A percentile compares a stretch with the other conserved stretches of the same genome.
These are phyloP conservation scores for Phalanger gymnotis DNA, from an alignment of 2,797 vertebrate species.

Conservation along the genomic window DNA sequence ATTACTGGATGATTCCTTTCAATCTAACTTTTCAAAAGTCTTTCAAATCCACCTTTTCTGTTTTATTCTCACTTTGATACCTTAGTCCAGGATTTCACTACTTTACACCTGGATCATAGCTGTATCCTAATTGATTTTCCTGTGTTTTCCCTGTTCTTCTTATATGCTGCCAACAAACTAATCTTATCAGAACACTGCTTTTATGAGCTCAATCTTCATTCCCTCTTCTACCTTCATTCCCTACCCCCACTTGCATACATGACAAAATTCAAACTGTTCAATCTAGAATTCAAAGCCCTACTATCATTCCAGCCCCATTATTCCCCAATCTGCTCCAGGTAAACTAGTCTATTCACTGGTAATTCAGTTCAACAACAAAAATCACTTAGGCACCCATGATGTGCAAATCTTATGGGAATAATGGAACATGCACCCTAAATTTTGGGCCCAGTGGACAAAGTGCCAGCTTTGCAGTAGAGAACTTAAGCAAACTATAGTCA, in stretches of 20 bases:
- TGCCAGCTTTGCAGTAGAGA: background rate
- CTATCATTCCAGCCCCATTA: background rate
- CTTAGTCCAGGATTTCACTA: background rate
- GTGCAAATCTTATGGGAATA: background rate
- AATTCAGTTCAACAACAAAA: background rate
- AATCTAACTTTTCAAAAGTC: too few relatives aligned
- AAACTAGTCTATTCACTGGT: background rate
- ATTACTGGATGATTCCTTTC: too few relatives aligned
- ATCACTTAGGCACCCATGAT: background rate
- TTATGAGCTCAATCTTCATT: too few relatives aligned
- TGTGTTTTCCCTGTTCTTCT: background rate
- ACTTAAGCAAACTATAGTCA: background rate
- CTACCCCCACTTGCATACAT: background rate
- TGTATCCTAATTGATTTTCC: background rate
- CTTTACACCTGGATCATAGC: background rate
- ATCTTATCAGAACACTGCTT: background rate
- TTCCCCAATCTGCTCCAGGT: background rate
- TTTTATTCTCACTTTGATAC: too few relatives aligned
- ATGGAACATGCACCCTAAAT: background rate
- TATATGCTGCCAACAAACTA: background rate
- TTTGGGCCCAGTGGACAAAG: background rate
- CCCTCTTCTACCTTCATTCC: too few relatives aligned
- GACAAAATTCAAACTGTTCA: conserved; percentile 6
- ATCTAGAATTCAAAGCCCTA: background rate
- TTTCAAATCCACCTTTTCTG: too few relatives aligned